phyloP scores from a whole-genome alignment of 2,888 invertebrate species.

The Perizoma affinitatum region DNA sequence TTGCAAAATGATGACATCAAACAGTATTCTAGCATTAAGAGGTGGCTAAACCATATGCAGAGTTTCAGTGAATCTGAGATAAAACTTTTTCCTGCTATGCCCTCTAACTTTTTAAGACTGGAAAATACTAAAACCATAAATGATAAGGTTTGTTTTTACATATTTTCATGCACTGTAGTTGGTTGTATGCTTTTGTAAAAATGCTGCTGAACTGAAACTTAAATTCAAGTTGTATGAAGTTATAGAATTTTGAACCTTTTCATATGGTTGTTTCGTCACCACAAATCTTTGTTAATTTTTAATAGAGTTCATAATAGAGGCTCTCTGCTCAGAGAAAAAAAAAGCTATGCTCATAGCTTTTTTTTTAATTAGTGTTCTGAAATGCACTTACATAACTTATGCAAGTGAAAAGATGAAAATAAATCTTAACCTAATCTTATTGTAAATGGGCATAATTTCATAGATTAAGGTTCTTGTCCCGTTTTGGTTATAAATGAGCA shows the following conservation, averaged over 20 bases:
- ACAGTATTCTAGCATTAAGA: slow-evolving; percentile 75
- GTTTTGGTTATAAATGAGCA: no score
- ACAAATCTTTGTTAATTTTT: slow-evolving; percentile 9
- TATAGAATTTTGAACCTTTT: slow-evolving; percentile 44
- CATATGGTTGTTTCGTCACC: slow-evolving; percentile 74
- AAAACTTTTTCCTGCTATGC: slow-evolving; percentile 63
- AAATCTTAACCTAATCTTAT: no score
- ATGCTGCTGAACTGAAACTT: not conserved
- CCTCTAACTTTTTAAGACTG: slow-evolving; percentile 49
- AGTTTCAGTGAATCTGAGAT: slow-evolving; percentile 83
- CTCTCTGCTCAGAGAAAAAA: no score
- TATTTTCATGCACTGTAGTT: slow-evolving; percentile 31
- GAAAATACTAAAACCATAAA: slow-evolving; percentile 54
- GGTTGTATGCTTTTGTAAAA: slow-evolving; percentile 25
- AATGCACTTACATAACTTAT: no score
- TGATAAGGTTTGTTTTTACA: slow-evolving; percentile 62
- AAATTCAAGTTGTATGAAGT: not conserved
- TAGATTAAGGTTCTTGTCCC: no score
- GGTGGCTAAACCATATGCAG: slow-evolving; percentile 86
- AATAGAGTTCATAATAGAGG: no score
- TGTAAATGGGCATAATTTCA: no score
- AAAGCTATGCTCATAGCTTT: no score
- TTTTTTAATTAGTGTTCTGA: no score
- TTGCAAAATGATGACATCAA: slow-evolving; percentile 59
- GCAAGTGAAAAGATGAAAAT: no score